Percentiles rank a stretch among this genome's conserved stretches.
These are phyloP conservation scores for Regulus satrapa DNA, from an alignment of 2,113 vertebrate genomes.

Conservation along the genomic window DNA sequence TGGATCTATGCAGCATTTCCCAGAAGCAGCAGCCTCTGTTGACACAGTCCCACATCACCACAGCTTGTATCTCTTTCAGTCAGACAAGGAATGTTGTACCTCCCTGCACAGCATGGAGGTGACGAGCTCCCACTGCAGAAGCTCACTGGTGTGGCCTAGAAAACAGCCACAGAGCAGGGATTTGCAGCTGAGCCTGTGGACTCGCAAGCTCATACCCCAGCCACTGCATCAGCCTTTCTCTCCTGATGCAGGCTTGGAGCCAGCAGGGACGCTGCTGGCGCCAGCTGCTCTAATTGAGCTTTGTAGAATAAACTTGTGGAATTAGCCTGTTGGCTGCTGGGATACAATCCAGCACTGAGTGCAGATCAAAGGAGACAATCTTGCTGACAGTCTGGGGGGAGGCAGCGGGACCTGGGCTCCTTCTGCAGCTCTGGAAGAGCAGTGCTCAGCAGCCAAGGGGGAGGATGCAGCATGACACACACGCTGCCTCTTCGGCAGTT, in stretches of 20 bases:
- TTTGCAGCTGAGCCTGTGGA: not conserved
- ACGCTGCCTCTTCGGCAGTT: fast-evolving
- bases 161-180: not conserved
- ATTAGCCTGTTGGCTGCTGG: conserved; percentile 58
- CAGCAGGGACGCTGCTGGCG: not conserved
- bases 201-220: not conserved
- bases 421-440: not conserved
- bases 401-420: not conserved
- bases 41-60: not conserved
- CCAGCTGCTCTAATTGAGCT: conserved; percentile 56
- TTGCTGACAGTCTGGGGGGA: not conserved
- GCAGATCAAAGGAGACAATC: conserved; percentile 29
- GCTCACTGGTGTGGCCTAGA: not conserved
- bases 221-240: not conserved
- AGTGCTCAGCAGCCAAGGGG: not conserved
- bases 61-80: not conserved
- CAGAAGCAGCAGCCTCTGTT: not conserved
- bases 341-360: conserved; percentile 33
- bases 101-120: not conserved
- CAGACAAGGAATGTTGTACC: not conserved
- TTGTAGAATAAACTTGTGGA: conserved; percentile 53
- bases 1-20: not conserved
- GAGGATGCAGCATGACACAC: not conserved
- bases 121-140: not conserved
- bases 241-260: not conserved